Evolutionary conservation across 2,888 invertebrate genomes (phyloP), one percentile per base, ranked within the genome.

Genomic region (Frankliniella intonsa): DNA sequence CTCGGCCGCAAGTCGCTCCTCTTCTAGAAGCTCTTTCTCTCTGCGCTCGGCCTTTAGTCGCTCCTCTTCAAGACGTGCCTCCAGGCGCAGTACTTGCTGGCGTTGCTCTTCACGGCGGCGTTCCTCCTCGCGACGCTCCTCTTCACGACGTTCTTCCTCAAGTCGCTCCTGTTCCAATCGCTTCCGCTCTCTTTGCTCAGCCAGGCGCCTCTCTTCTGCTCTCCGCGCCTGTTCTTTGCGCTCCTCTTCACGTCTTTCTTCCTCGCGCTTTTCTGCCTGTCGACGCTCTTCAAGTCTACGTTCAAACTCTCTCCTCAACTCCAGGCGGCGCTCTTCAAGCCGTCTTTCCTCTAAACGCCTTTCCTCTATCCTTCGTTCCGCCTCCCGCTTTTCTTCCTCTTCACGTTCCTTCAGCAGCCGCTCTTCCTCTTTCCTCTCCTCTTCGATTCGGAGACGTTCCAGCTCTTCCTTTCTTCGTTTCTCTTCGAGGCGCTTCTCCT

Each of bases 391-490:
- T 25, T 76, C 69, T 12, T 76, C 69, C 25, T 76, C 69, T 12
- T 76, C 69, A 12, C 69, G n/a, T 12, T 76, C 69, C 10, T 76
- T 76, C 22, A 76, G 22, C 22, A 76, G 25, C 22, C 69, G 22
- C 69, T 76, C 69, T 76, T 76, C 69, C 25, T 76, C 69, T 76
- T 76, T n/a, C 69, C 69, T 22, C 69, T 76, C 69, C 0, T 76
- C 69, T 25, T 76, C 69, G 25, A 76, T 76, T 12, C 69, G 69
- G 5, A 25, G 69, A 22, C 69, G 69, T 12, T 76, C 69, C 12
- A n/a, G 9, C 25, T 76, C 69, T 22, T 76, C 69, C 25, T 76
- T 76, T 22, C 25, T 76, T 9, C 69, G 9, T 25, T 76, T 76
- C 25, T 76, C 69, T 25, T 76, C 69, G 1, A 76, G 25, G 12